Conservation (phyloP, 2,113 vertebrate species). For the Triplophysa rosa region DNA sequence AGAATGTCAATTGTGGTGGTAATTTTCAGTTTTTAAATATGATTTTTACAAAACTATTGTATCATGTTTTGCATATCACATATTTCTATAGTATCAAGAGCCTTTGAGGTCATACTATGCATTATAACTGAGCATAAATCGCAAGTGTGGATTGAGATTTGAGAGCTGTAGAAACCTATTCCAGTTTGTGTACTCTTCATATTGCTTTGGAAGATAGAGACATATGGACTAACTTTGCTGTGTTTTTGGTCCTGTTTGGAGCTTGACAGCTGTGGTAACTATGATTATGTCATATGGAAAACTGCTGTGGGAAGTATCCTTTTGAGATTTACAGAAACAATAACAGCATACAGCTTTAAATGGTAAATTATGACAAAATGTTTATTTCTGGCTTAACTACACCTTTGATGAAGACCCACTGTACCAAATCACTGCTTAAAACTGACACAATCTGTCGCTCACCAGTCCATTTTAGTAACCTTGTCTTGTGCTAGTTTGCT, state of each 20-base stretch:
- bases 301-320: not conserved
- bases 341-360: not conserved
- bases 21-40: no score
- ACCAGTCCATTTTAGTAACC: not conserved
- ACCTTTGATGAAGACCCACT: slow-evolving; percentile 9
- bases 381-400: not conserved
- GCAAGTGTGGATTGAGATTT: no score
- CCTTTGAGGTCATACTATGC: no score
- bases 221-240: not conserved
- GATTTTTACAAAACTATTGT: no score
- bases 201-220: no score
- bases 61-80: no score
- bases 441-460: not conserved
- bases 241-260: not conserved
- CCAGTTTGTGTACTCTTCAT: no score
- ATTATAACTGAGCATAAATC: no score
- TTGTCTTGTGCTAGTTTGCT: not conserved
- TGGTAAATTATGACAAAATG: not conserved
- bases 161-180: no score
- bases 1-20: no score
- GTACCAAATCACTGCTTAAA: not conserved
- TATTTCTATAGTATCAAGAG: no score
- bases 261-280: not conserved
- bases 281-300: not conserved
- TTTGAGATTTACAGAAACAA: not conserved